phyloP scores from a whole-genome alignment of 1,140 invertebrate species.

The Nephotettix cincticeps region DNA sequence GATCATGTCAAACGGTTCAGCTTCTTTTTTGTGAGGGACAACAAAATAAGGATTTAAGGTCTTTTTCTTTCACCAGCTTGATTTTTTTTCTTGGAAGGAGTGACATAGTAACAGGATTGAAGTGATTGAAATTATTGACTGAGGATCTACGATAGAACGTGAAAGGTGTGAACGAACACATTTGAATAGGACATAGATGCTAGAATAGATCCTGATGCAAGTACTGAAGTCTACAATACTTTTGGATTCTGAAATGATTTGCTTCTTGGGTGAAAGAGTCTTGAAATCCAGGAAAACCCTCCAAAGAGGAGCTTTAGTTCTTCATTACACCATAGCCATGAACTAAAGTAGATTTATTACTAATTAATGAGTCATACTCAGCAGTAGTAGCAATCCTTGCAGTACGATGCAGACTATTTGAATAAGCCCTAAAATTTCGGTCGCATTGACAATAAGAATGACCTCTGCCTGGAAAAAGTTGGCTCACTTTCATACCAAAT shows the following conservation, averaged over 20 bases:
- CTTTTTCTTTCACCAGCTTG: not conserved
- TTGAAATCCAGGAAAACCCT: not conserved
- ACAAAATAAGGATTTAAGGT: not conserved
- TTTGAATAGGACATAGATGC: not conserved
- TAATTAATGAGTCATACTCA: not conserved
- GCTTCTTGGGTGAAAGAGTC: not conserved
- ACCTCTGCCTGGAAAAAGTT: conserved; percentile 21
- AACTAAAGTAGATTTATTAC: not conserved
- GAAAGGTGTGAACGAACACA: too few relatives aligned
- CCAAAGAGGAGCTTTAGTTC: not conserved
- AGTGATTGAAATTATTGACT: too few relatives aligned
- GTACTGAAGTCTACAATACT: not conserved
- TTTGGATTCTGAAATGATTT: not conserved
- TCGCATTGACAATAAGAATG: conserved; percentile 15
- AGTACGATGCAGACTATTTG: not conserved
- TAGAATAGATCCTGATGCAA: not conserved
- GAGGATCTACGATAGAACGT: too few relatives aligned
- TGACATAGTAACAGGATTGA: too few relatives aligned
- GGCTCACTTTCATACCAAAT: conserved; percentile 1
- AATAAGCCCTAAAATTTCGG: conserved; percentile 6
- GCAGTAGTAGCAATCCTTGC: not conserved
- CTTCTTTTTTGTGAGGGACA: too few relatives aligned
- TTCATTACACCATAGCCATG: not conserved
- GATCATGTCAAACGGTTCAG: too few relatives aligned
- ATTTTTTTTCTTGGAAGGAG: not conserved